Evolutionary conservation across 1,140 invertebrate species (phyloP).

Genomic region (Conopomorpha cramerella): DNA sequence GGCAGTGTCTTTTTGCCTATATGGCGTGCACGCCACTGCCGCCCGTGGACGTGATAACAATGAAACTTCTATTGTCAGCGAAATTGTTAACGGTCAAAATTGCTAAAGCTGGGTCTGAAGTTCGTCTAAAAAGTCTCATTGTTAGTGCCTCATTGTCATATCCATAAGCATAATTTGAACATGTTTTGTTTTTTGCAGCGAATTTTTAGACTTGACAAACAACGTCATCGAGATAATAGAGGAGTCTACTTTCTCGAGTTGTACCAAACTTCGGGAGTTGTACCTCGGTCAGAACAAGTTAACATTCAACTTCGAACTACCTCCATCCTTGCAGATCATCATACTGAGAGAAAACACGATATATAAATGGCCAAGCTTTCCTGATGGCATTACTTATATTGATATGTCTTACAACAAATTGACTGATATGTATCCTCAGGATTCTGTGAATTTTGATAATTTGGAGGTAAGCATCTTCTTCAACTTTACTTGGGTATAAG

Average conservation of each 20-base stretch:
- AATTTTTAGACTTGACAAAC: constrained; percentile 46
- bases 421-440: constrained; percentile 32
- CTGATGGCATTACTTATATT: constrained; percentile 37
- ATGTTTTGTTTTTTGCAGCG: constrained; percentile 24
- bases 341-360: constrained; percentile 41
- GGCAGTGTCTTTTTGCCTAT: no score
- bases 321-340: constrained; percentile 28
- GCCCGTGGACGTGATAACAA: no score
- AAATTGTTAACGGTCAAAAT: no score
- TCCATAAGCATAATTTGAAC: not conserved
- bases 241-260: constrained; percentile 30
- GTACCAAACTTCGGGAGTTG: constrained; percentile 32
- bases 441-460: constrained; percentile 29
- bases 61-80: no score
- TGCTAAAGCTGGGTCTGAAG: no score
- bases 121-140: no score
- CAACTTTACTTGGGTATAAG: no score
- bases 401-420: constrained; percentile 50
- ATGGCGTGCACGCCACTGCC: no score
- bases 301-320: constrained; percentile 33
- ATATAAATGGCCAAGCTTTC: constrained; percentile 42
- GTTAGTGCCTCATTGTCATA: no score
- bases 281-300: constrained; percentile 51
- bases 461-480: constrained; percentile 47
- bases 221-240: constrained; percentile 50